phyloP scores from a whole-genome alignment of 2,888 invertebrate genomes.

The Epinotia bilunana region DNA sequence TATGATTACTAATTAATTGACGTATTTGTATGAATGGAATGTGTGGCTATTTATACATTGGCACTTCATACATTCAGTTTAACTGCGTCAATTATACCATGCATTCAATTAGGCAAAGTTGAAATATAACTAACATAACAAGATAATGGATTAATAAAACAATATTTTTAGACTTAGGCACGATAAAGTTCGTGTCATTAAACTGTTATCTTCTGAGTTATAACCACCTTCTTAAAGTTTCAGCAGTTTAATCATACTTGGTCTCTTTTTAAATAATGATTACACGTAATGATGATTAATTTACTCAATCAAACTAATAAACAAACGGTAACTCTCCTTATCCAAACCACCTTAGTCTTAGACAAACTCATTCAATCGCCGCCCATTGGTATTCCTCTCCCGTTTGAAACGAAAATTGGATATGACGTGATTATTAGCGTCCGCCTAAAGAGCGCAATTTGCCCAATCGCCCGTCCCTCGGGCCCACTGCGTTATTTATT shows the following conservation, averaged over 20 bases:
- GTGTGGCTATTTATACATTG: conserved; percentile 8
- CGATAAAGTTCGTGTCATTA: background rate
- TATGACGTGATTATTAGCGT: conserved; percentile 46
- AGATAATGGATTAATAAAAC: background rate
- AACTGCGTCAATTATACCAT: background rate
- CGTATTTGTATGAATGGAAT: conserved; percentile 25
- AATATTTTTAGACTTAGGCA: background rate
- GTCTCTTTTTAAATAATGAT: background rate
- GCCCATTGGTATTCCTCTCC: conserved; percentile 41
- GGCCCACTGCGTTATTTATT: conserved; percentile 63
- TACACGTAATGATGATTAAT: background rate
- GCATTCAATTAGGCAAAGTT: background rate
- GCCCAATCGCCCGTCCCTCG: conserved; percentile 55
- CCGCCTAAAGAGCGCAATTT: conserved; percentile 44
- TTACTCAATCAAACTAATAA: conserved; percentile 10
- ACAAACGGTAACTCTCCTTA: conserved; percentile 4
- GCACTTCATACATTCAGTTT: conserved; percentile 12
- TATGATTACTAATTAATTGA: conserved; percentile 22
- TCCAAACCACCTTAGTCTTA: conserved; percentile 27
- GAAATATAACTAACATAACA: background rate
- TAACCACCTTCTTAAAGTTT: background rate
- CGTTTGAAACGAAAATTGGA: conserved; percentile 44
- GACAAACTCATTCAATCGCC: conserved; percentile 43
- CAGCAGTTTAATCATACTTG: background rate
- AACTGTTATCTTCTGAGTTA: background rate